Conservation (phyloP, 2,888 invertebrate genomes). For the Ellobium chinense region DNA sequence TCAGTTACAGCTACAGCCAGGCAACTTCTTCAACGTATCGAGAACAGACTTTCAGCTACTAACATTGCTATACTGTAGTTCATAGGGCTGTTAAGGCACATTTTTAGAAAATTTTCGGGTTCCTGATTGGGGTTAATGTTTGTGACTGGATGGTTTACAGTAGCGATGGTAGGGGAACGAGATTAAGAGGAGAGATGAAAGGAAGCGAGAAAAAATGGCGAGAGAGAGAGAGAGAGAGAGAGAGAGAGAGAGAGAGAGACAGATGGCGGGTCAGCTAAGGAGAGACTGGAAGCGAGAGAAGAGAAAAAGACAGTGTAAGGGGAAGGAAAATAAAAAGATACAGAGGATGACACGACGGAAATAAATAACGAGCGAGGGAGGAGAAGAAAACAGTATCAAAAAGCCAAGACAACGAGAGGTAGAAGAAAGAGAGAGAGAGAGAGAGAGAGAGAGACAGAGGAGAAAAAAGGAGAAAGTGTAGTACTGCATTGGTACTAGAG, state of each 20-base stretch:
- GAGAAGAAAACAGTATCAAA: no score
- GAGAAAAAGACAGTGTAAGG: slow-evolving; percentile 6
- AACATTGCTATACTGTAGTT: no score
- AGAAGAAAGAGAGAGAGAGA: slow-evolving; percentile 19
- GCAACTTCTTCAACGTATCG: no score
- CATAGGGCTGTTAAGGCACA: no score
- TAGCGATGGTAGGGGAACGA: not conserved
- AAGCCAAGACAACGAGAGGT: no score
- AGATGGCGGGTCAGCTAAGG: not conserved
- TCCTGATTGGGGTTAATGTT: no score
- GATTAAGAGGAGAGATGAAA: not conserved
- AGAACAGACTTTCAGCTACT: no score
- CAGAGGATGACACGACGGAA: not conserved
- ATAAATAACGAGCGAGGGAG: not conserved
- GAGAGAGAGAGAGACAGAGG: not conserved
- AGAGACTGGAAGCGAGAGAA: slow-evolving; percentile 1
- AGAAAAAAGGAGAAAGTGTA: not conserved
- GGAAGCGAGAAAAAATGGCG: not conserved
- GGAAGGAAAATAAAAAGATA: not conserved
- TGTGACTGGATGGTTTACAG: no score
- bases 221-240: slow-evolving; percentile 8
- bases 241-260: not conserved
- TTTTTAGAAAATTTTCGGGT: no score
- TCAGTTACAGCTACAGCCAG: no score
- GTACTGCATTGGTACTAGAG: no score